phyloP scores from a whole-genome alignment of 2,888 invertebrate species.

The Formica aserva region DNA sequence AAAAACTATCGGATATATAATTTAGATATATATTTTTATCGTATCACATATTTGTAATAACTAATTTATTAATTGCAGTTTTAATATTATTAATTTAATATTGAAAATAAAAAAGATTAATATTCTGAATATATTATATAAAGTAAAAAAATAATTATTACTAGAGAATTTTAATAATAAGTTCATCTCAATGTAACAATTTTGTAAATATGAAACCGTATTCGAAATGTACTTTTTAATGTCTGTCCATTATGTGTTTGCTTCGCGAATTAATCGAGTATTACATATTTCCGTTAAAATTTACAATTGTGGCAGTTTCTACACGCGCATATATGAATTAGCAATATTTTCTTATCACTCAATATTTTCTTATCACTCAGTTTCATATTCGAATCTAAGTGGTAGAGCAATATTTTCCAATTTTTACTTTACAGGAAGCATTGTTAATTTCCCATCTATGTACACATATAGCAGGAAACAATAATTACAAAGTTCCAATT shows the following conservation, averaged over 20 bases:
- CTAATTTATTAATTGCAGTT: not conserved
- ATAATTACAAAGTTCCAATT: constrained; percentile 63
- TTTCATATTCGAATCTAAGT: not conserved
- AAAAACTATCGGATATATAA: not conserved
- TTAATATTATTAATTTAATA: not conserved
- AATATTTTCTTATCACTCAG: too few relatives aligned
- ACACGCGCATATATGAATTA: not conserved
- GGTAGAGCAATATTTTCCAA: not conserved
- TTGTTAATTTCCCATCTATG: constrained; percentile 41
- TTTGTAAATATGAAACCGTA: not conserved
- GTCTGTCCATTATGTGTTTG: not conserved
- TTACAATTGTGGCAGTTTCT: not conserved
- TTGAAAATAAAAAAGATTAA: not conserved
- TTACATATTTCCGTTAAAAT: not conserved
- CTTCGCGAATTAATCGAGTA: not conserved
- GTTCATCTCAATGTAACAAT: not conserved
- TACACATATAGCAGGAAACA: constrained; percentile 53
- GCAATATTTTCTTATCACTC: constrained; percentile 18
- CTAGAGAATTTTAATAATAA: not conserved
- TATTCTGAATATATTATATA: not conserved
- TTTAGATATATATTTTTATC: not conserved
- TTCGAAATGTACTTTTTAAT: not conserved
- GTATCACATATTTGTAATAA: not conserved
- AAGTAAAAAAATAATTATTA: not conserved
- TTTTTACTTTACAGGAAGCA: constrained; percentile 22